phyloP scores from a whole-genome alignment of 2,888 invertebrate genomes.

The Xylota sylvarum region DNA sequence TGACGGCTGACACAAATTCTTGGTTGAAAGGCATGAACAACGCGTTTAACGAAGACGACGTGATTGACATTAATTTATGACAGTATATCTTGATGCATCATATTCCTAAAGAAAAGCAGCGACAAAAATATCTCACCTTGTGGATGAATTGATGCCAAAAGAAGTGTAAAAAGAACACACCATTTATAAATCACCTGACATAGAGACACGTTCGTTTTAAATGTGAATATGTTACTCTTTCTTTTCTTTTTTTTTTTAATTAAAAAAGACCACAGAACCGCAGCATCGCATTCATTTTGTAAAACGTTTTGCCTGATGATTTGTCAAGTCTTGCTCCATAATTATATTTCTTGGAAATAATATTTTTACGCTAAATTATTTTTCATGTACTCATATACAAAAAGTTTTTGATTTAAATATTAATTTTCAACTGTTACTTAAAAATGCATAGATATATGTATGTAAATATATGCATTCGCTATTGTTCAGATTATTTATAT shows the following conservation, averaged over 20 bases:
- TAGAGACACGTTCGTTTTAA: conserved; percentile 37
- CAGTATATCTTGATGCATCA: conserved; percentile 43
- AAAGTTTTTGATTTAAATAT: too few relatives aligned
- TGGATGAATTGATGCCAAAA: conserved; percentile 29
- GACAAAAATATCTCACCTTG: conserved; percentile 47
- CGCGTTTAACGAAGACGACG: conserved; percentile 43
- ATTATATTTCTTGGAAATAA: neutral
- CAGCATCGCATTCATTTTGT: conserved; percentile 2
- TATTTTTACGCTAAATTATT: too few relatives aligned
- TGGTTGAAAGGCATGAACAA: conserved; percentile 42
- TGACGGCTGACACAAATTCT: conserved; percentile 41
- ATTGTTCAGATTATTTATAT: too few relatives aligned
- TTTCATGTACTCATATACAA: too few relatives aligned
- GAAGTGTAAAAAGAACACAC: conserved; percentile 1
- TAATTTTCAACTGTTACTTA: too few relatives aligned
- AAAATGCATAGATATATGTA: too few relatives aligned
- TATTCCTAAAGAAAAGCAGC: conserved; percentile 30
- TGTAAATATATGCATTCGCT: too few relatives aligned
- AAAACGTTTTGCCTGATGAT: neutral
- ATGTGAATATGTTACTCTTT: neutral
- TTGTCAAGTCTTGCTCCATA: neutral
- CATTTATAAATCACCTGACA: conserved; percentile 27
- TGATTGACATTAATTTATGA: conserved; percentile 52
- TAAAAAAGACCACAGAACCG: conserved; percentile 4
- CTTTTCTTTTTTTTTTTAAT: neutral